phyloP scores from a whole-genome alignment of 1,140 invertebrate species.

The Tetramorium parvispinum region DNA sequence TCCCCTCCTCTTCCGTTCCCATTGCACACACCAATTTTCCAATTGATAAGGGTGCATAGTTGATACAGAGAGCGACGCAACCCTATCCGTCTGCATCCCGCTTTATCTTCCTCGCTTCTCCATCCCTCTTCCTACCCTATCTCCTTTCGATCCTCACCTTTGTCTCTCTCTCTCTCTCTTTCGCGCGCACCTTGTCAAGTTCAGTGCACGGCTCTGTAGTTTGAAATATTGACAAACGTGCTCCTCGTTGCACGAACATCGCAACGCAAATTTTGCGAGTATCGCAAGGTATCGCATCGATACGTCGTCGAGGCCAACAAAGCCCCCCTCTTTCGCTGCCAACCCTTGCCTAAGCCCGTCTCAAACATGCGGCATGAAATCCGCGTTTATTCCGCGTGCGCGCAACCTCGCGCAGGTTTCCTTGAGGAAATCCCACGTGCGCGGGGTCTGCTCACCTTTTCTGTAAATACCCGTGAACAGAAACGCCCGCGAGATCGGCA shows the following conservation, averaged over 20 bases:
- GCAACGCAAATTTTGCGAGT: background rate
- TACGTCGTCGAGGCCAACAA: background rate
- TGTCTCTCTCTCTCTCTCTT: slow-evolving; percentile 8
- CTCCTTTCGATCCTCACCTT: slow-evolving; percentile 2
- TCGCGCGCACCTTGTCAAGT: background rate
- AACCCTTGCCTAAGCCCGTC: background rate
- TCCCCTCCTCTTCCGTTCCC: slow-evolving; percentile 71
- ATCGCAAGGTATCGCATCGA: background rate
- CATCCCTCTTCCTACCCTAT: background rate
- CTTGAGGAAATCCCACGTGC: background rate
- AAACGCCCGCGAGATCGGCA: background rate
- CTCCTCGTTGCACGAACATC: background rate
- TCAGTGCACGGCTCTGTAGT: background rate
- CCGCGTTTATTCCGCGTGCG: background rate
- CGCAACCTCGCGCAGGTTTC: background rate
- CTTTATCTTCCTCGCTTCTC: slow-evolving; percentile 41
- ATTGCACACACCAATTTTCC: slow-evolving; percentile 79
- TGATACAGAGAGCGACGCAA: slow-evolving; percentile 71
- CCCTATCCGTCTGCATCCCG: slow-evolving; percentile 63
- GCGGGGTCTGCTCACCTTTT: background rate
- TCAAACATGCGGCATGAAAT: background rate
- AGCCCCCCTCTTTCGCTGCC: background rate
- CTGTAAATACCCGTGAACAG: background rate
- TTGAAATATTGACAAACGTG: slow-evolving; percentile 32
- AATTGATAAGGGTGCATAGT: slow-evolving; percentile 81